These are phyloP conservation scores for Pachyuromys duprasi DNA, from an alignment of 2,797 vertebrate genomes.

Conservation along the genomic window DNA sequence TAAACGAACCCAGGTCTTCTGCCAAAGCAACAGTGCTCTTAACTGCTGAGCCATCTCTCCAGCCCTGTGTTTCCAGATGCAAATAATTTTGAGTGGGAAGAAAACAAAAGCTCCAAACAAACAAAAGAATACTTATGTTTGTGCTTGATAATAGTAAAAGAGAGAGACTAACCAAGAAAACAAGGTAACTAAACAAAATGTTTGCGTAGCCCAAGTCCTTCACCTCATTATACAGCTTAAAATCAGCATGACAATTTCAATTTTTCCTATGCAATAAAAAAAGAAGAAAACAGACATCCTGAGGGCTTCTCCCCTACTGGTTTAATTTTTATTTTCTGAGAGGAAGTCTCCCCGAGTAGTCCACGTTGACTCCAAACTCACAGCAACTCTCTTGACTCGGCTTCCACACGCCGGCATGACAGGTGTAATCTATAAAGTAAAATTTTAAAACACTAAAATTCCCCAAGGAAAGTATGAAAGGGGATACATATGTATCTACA, in stretches of 20 bases:
- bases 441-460: neutral
- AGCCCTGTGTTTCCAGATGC: neutral
- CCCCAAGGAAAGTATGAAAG: slow-evolving; percentile 52
- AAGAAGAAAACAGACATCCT: neutral
- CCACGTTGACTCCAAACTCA: neutral
- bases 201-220: slow-evolving; percentile 34
- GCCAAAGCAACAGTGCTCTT: neutral
- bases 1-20: neutral
- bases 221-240: slow-evolving; percentile 24
- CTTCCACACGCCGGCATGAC: neutral
- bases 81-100: slow-evolving; percentile 15
- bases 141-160: slow-evolving; percentile 16
- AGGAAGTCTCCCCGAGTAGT: neutral
- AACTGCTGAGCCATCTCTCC: neutral
- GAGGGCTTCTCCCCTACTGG: neutral
- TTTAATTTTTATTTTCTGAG: slow-evolving; percentile 13
- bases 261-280: neutral
- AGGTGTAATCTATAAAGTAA: neutral
- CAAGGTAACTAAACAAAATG: slow-evolving; percentile 2
- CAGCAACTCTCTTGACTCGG: neutral
- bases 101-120: neutral
- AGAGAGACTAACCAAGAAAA: slow-evolving; percentile 6
- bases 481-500: neutral
- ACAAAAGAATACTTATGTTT: slow-evolving; percentile 30
- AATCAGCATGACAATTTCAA: slow-evolving; percentile 20